Evolutionary conservation across 2,113 vertebrate genomes (phyloP).

Genomic region (Geothlypis trichas): DNA sequence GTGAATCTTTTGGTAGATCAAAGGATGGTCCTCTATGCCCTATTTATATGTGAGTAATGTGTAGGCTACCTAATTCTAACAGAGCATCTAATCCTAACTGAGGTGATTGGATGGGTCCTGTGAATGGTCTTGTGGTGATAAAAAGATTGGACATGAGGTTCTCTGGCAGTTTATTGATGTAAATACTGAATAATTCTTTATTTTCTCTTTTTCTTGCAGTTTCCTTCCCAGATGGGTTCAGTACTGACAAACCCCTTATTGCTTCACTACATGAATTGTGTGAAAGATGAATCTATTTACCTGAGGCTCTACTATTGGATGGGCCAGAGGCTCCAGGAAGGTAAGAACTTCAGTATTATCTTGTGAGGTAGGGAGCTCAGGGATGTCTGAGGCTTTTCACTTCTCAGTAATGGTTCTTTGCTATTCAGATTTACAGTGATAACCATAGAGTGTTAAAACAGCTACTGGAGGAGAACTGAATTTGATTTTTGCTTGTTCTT

Average conservation of each 20-base stretch:
- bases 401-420: neutral
- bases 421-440: neutral
- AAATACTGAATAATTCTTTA: neutral
- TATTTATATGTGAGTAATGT: neutral
- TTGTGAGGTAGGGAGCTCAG: neutral
- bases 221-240: constrained; percentile 93
- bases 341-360: constrained; percentile 60
- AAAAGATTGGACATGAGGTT: neutral
- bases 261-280: constrained; percentile 89
- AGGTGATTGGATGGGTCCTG: neutral
- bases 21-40: neutral
- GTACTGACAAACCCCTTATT: constrained; percentile 84
- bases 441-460: neutral
- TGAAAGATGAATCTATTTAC: constrained; percentile 86
- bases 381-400: neutral
- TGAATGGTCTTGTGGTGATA: neutral
- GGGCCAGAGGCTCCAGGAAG: constrained; percentile 87
- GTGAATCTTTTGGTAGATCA: neutral
- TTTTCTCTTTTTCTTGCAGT: constrained; percentile 68
- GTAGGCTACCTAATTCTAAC: neutral
- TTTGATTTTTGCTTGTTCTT: constrained; percentile 7
- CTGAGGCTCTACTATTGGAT: constrained; percentile 92
- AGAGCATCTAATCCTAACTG: neutral
- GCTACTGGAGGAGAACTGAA: neutral
- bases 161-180: neutral